Conservation (phyloP, 2,888 invertebrate species). For the Phyllotreta striolata region DNA sequence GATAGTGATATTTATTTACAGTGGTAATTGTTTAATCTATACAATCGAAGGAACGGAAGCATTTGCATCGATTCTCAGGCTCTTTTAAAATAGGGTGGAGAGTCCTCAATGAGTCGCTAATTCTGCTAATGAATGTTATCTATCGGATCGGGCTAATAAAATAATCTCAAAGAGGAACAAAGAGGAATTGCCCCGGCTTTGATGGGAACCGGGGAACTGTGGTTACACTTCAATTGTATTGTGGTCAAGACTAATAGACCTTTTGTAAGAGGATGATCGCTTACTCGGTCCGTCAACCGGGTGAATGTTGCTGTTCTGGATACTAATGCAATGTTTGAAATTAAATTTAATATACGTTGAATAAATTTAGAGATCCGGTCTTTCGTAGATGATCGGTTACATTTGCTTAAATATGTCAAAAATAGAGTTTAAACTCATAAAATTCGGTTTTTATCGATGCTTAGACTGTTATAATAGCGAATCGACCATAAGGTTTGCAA, state of each 20-base stretch:
- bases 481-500: no score
- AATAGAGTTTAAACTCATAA: no score
- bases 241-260: conserved; percentile 46
- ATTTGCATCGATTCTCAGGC: conserved; percentile 37
- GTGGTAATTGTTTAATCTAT: no score
- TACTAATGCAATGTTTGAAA: no score
- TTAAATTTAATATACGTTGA: no score
- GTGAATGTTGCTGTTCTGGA: no score
- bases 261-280: conserved; percentile 38
- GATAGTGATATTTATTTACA: no score
- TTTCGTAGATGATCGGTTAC: no score
- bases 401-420: no score
- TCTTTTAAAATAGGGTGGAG: conserved; percentile 32
- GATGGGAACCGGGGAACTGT: conserved; percentile 51
- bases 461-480: no score
- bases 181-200: conserved; percentile 41
- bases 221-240: conserved; percentile 50
- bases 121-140: conserved; percentile 39
- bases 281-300: conserved; percentile 8
- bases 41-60: conserved; percentile 9
- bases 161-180: conserved; percentile 40
- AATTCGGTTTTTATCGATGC: no score
- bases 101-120: conserved; percentile 36
- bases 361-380: no score
- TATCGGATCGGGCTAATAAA: conserved; percentile 37